Evolutionary conservation across 53 echinoderm and acorn worm genomes (phyloP).

Genomic region (Glandiceps talaboti): DNA sequence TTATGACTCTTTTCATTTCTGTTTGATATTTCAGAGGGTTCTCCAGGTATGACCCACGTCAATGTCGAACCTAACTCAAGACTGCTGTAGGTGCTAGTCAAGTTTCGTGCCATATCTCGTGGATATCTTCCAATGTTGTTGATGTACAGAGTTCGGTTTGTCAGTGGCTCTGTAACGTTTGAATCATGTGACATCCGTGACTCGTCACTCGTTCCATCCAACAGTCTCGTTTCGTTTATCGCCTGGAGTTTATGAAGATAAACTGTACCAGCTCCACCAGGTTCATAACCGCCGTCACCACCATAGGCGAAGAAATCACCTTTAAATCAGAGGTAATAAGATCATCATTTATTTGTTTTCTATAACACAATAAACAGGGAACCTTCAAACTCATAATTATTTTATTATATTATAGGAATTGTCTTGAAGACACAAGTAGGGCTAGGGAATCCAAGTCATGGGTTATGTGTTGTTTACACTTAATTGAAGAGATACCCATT

Average conservation of each 20-base stretch:
- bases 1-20: slow-evolving; percentile 51
- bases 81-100: slow-evolving; percentile 39
- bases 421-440: no score
- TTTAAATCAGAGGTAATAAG: neutral
- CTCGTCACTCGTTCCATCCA: slow-evolving; percentile 73
- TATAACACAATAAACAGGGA: no score
- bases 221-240: slow-evolving; percentile 40
- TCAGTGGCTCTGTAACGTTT: slow-evolving; percentile 68
- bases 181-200: slow-evolving; percentile 69
- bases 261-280: slow-evolving; percentile 75
- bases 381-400: no score
- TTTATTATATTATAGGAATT: no score
- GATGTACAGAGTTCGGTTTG: slow-evolving; percentile 80
- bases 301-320: slow-evolving; percentile 69
- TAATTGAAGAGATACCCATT: no score
- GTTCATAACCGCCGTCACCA: slow-evolving; percentile 46
- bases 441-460: no score
- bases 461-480: no score
- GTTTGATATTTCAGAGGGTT: neutral
- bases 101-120: slow-evolving; percentile 31
- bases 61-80: slow-evolving; percentile 30
- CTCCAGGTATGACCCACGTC: slow-evolving; percentile 50
- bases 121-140: slow-evolving; percentile 74
- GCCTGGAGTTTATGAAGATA: slow-evolving; percentile 80
- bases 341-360: neutral